phyloP scores from a whole-genome alignment of 1,140 invertebrate genomes.

The Myzus persicae region DNA sequence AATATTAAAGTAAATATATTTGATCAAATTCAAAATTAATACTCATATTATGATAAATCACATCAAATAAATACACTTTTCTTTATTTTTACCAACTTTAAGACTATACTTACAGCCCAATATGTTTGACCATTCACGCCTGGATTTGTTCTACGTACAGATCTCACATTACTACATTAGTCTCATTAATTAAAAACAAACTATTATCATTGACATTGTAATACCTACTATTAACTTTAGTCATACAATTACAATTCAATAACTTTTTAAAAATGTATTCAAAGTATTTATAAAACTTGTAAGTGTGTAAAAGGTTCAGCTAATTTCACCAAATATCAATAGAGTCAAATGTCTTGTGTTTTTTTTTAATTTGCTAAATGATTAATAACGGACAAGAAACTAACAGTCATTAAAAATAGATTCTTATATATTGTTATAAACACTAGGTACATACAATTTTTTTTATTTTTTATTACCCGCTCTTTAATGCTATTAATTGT shows the following conservation, averaged over 20 bases:
- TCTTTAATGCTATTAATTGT: background rate
- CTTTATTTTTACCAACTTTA: background rate
- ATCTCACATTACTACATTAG: no score
- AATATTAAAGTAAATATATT: background rate
- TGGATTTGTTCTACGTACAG: background rate
- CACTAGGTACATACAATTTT: background rate
- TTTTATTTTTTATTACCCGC: background rate
- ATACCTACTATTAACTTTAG: background rate
- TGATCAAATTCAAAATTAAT: background rate
- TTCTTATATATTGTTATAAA: background rate
- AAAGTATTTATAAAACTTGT: no score
- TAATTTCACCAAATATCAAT: background rate
- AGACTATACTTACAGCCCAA: background rate
- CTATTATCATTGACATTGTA: background rate
- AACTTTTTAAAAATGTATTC: background rate
- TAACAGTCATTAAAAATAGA: background rate
- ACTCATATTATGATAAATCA: background rate
- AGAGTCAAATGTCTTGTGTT: no score
- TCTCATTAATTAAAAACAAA: no score
- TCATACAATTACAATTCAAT: background rate
- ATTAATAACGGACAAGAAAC: background rate
- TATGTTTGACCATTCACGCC: background rate
- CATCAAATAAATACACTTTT: no score
- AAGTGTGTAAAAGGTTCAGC: background rate
- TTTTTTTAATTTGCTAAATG: background rate